Conservation (phyloP, 2,888 invertebrate genomes). For the Helleia helle region DNA sequence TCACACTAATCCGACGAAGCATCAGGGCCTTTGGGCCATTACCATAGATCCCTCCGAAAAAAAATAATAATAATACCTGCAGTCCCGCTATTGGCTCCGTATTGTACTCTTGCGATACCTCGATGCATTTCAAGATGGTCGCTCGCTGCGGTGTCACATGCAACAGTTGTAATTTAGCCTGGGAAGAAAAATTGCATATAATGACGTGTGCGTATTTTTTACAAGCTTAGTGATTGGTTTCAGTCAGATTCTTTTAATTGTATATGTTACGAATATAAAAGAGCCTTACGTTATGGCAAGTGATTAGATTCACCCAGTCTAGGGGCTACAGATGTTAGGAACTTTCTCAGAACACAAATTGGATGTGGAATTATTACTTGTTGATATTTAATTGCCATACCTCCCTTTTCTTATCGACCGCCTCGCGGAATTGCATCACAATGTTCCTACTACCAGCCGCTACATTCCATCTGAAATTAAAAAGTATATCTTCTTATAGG, state of each 20-base stretch:
- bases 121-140: conserved; percentile 80
- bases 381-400: conserved; percentile 27
- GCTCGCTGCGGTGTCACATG: conserved; percentile 80
- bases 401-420: conserved; percentile 69
- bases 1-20: too few relatives aligned
- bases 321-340: too few relatives aligned
- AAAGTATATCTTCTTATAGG: background rate
- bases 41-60: too few relatives aligned
- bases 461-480: conserved; percentile 75
- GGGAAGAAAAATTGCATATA: conserved; percentile 16
- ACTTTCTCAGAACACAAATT: too few relatives aligned
- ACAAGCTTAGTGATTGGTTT: too few relatives aligned
- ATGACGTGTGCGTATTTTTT: background rate
- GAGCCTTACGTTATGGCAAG: too few relatives aligned
- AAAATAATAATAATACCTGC: conserved; percentile 38
- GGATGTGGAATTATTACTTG: background rate
- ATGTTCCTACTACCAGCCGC: conserved; percentile 74
- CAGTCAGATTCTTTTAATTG: too few relatives aligned
- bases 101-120: conserved; percentile 81
- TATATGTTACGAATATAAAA: too few relatives aligned
- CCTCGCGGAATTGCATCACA: conserved; percentile 79
- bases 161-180: conserved; percentile 55
- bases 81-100: conserved; percentile 62
- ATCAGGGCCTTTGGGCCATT: too few relatives aligned
- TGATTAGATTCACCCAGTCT: too few relatives aligned